Evolutionary conservation across 2,113 vertebrate genomes (phyloP).

Genomic region (Mus spicilegus): DNA sequence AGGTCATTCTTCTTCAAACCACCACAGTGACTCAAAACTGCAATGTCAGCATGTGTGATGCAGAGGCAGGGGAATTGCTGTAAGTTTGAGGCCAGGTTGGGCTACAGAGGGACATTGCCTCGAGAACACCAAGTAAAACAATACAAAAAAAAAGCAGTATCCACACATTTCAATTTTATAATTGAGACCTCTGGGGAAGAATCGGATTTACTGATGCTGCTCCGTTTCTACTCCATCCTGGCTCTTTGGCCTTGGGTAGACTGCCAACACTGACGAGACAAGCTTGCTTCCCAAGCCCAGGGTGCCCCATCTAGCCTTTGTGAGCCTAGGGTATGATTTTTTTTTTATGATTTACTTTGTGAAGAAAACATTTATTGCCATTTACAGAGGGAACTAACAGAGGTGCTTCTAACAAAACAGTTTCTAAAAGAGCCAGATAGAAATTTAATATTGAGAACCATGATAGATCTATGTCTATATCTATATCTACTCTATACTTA

Average conservation of each 20-base stretch:
- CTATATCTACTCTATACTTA: too few relatives aligned
- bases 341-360: background rate
- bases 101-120: background rate
- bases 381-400: constrained; percentile 4
- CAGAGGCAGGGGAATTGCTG: background rate
- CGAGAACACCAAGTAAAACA: background rate
- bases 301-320: background rate
- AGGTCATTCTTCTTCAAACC: background rate
- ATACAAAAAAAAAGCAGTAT: background rate
- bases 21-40: background rate
- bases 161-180: background rate
- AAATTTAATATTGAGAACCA: constrained; percentile 29
- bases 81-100: background rate
- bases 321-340: background rate
- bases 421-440: constrained; percentile 19
- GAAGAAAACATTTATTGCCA: constrained; percentile 6
- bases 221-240: constrained; percentile 30
- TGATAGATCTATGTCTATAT: background rate
- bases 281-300: background rate
- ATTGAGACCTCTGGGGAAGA: constrained; percentile 35
- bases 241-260: background rate
- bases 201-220: background rate
- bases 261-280: background rate
- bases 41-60: background rate
- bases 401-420: background rate